Percentiles rank a stretch among this genome's conserved stretches.
These are phyloP conservation scores for Heteractis magnifica DNA, from an alignment of 92 coral and sea anemone genomes.

Conservation along the genomic window DNA sequence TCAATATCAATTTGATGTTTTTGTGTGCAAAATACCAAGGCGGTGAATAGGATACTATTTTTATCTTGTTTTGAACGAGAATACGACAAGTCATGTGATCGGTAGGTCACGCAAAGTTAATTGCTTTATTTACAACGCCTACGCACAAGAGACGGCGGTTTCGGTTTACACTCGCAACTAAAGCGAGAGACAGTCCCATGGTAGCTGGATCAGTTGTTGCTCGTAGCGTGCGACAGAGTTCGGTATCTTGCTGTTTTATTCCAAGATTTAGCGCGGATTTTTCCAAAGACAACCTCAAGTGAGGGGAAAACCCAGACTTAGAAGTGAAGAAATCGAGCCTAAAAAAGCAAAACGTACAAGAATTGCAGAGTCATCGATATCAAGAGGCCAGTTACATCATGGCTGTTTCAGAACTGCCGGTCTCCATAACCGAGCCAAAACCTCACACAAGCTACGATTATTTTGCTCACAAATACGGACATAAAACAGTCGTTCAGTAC, in stretches of 20 bases:
- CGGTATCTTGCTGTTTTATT: not conserved
- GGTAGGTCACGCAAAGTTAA: constrained; percentile 26
- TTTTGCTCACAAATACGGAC: constrained; percentile 46
- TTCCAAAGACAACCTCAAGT: not conserved
- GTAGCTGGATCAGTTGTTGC: not conserved
- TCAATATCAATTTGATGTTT: not conserved
- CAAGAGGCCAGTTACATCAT: not conserved
- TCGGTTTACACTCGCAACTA: not conserved
- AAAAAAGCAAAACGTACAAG: not conserved
- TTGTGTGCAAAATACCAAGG: constrained; percentile 4
- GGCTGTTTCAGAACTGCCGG: constrained; percentile 41
- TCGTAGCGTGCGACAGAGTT: not conserved
- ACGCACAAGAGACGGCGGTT: constrained; percentile 3
- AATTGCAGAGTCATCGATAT: constrained; percentile 17
- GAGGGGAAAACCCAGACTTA: not conserved
- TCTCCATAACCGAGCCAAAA: constrained; percentile 45
- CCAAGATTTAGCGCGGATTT: not conserved
- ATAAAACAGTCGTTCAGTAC: constrained; percentile 34
- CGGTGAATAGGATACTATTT: constrained; percentile 7
- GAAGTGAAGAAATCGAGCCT: not conserved
- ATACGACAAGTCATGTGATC: constrained; percentile 19
- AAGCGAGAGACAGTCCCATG: not conserved
- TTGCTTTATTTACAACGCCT: constrained; percentile 31
- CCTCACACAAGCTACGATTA: constrained; percentile 46
- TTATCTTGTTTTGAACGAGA: constrained; percentile 4